Percentiles rank a stretch among this genome's conserved stretches.
These are phyloP conservation scores for Antheraea assamensis DNA, from an alignment of 2,888 invertebrate species.

Conservation along the genomic window DNA sequence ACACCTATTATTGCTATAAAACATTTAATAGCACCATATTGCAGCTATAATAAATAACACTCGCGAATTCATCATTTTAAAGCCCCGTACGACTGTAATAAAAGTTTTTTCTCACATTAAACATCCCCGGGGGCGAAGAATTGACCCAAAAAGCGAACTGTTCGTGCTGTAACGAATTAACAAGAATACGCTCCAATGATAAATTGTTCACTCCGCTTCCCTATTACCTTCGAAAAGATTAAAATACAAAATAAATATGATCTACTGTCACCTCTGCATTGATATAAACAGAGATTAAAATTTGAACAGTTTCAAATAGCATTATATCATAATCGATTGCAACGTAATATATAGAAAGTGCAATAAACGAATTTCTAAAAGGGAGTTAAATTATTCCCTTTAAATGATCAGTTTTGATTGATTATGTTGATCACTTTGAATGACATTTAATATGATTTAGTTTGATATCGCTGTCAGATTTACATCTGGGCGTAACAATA, in stretches of 20 bases:
- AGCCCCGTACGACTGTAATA: slow-evolving; percentile 39
- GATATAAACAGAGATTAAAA: not conserved
- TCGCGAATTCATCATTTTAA: slow-evolving; percentile 40
- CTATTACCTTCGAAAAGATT: slow-evolving; percentile 41
- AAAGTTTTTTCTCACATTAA: slow-evolving; percentile 50
- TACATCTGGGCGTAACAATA: not conserved
- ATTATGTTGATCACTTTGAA: not conserved
- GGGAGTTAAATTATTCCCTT: not conserved
- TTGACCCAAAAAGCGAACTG: slow-evolving; percentile 59
- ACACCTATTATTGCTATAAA: slow-evolving; percentile 16
- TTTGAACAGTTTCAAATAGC: not conserved
- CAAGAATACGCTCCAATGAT: slow-evolving; percentile 68
- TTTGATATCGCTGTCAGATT: not conserved
- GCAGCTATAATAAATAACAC: slow-evolving; percentile 35
- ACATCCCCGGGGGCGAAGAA: slow-evolving; percentile 48
- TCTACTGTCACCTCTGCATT: slow-evolving; percentile 5
- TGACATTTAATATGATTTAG: not conserved
- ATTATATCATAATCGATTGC: slow-evolving; percentile 10
- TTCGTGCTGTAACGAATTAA: slow-evolving; percentile 68
- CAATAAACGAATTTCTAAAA: not conserved
- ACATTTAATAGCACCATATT: slow-evolving; percentile 35
- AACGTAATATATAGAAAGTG: not conserved
- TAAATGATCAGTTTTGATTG: slow-evolving; percentile 2
- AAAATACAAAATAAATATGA: slow-evolving; percentile 24
- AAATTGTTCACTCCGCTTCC: slow-evolving; percentile 59